A percentile compares a stretch with the other conserved stretches of the same genome.
Conservation (phyloP, 2,888 invertebrate genomes). For the Oscheius sp. region DNA sequence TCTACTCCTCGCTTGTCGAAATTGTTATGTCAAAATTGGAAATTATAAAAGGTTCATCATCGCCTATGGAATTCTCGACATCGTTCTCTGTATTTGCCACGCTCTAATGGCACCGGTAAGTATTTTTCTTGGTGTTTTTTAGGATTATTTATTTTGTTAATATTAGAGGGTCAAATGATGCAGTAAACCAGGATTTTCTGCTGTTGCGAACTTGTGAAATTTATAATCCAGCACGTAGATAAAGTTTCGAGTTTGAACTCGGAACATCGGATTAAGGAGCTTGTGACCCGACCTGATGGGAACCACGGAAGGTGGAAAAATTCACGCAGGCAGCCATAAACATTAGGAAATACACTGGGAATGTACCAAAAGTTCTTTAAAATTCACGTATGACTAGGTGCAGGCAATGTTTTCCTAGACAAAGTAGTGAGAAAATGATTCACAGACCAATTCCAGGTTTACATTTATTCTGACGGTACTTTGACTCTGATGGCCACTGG, state of each 20-base stretch:
- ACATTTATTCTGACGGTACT: not conserved
- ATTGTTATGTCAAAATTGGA: not conserved
- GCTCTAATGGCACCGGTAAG: not conserved
- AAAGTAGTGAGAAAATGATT: too few species aligned
- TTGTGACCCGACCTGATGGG: not conserved
- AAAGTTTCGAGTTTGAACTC: not conserved
- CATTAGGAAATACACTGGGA: too few species aligned
- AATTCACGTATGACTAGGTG: too few species aligned
- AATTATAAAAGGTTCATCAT: conserved; percentile 1
- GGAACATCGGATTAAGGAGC: not conserved
- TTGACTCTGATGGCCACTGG: not conserved
- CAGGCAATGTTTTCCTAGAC: too few species aligned
- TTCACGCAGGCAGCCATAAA: too few species aligned
- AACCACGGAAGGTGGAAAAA: too few species aligned
- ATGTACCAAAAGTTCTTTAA: too few species aligned
- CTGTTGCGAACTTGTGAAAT: too few species aligned
- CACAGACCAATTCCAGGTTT: not conserved
- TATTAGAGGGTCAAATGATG: too few species aligned
- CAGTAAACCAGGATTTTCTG: too few species aligned
- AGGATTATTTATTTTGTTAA: too few species aligned
- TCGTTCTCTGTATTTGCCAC: not conserved
- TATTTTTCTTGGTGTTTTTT: not conserved
- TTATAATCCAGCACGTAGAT: too few species aligned
- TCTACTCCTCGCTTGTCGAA: not conserved
- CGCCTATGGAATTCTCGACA: not conserved